Conservation (phyloP, 2,797 vertebrate species). For the Siniperca obscura region DNA sequence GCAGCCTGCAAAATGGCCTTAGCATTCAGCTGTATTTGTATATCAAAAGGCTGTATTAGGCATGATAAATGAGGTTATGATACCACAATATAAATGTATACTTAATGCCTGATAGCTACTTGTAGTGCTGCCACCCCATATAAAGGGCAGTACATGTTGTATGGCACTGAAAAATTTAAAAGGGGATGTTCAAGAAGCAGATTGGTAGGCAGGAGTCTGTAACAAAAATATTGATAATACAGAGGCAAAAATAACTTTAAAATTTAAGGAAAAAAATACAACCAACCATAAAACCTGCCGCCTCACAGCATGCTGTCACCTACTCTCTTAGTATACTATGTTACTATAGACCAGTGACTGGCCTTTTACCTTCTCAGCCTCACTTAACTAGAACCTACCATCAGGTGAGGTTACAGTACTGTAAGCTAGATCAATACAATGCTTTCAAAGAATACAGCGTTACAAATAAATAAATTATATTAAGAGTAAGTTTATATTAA, state of each 20-base stretch:
- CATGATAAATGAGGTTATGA: not conserved
- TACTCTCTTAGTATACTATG: too few species aligned
- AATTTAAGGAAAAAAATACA: not conserved
- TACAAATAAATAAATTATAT: not conserved
- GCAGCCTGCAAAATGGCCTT: constrained; percentile 38
- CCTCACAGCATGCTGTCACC: too few species aligned
- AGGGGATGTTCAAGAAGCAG: not conserved
- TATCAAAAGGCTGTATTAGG: not conserved
- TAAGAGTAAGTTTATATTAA: too few species aligned
- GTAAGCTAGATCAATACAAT: not conserved
- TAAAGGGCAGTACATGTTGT: not conserved
- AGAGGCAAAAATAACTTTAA: not conserved
- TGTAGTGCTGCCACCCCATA: too few species aligned
- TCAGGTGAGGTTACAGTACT: not conserved
- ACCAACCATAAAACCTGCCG: too few species aligned
- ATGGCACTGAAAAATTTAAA: not conserved
- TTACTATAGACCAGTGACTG: not conserved
- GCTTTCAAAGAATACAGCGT: not conserved
- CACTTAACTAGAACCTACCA: not conserved
- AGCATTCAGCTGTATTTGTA: constrained; percentile 32
- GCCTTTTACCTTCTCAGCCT: not conserved
- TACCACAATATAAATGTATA: not conserved
- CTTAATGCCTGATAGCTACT: not conserved
- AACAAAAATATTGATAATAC: not conserved
- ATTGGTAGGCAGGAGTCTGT: not conserved